Evolutionary conservation across 2,113 vertebrate species (phyloP).

Genomic region (Lates calcarifer): DNA sequence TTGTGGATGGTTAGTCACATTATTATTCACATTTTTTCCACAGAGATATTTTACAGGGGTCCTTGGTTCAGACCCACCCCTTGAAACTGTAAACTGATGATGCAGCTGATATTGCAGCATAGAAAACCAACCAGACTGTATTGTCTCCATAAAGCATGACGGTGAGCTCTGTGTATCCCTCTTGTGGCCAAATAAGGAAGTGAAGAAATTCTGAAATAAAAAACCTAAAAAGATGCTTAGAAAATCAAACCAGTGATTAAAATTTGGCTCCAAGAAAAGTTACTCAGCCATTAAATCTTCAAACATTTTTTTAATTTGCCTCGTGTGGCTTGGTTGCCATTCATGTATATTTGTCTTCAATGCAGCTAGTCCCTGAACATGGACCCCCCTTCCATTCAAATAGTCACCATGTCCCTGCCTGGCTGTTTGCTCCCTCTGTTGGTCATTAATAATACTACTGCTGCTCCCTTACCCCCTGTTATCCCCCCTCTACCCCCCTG

Average conservation of each 20-base stretch:
- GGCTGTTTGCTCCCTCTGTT: conserved; percentile 67
- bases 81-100: too few species aligned
- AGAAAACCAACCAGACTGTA: too few species aligned
- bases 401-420: conserved; percentile 1
- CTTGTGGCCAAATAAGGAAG: neutral
- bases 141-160: too few species aligned
- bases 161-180: too few species aligned
- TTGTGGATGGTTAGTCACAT: too few species aligned
- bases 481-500: conserved; percentile 54
- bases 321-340: neutral
- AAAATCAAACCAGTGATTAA: neutral
- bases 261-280: neutral
- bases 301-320: neutral
- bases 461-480: conserved; percentile 68
- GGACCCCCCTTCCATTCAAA: conserved; percentile 16
- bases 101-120: too few species aligned
- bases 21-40: too few species aligned
- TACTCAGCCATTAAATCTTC: neutral
- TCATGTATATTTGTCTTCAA: neutral
- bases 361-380: neutral
- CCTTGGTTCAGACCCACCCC: too few species aligned
- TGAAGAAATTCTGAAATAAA: neutral
- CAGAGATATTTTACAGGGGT: too few species aligned
- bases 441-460: conserved; percentile 61
- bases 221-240: neutral